Conservation (phyloP, 2,113 vertebrate genomes). For the Pygoscelis antarcticus region DNA sequence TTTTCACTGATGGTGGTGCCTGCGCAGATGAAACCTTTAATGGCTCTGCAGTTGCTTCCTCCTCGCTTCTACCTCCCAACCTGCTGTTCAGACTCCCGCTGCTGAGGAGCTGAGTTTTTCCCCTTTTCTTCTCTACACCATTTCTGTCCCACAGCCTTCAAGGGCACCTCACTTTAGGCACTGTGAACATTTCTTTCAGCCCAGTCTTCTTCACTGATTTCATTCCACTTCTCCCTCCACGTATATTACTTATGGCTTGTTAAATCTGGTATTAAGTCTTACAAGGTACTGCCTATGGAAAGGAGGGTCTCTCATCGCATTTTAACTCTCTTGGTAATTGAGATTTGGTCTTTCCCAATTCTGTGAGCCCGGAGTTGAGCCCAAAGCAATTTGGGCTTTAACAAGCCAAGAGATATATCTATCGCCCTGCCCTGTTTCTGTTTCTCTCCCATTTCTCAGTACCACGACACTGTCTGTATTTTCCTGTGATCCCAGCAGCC, state of each 20-base stretch:
- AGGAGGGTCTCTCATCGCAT: background rate
- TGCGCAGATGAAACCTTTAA: background rate
- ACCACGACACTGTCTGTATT: background rate
- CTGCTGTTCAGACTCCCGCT: background rate
- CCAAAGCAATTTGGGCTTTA: background rate
- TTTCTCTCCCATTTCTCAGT: conserved; percentile 18
- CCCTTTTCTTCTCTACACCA: background rate
- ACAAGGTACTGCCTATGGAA: background rate
- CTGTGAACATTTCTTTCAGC: background rate
- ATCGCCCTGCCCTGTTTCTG: background rate
- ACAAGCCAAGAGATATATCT: background rate
- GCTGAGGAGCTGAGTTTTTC: background rate
- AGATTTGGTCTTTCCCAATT: background rate
- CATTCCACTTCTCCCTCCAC: background rate
- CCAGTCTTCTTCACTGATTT: background rate
- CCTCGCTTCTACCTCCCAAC: background rate
- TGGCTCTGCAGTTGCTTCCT: background rate
- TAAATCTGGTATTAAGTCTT: background rate
- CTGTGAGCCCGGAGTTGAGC: background rate
- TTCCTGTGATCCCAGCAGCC: background rate
- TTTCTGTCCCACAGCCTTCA: background rate
- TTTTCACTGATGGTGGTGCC: background rate
- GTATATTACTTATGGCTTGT: background rate
- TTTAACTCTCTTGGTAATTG: background rate
- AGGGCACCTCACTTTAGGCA: background rate